Evolutionary conservation across 2,113 vertebrate species (phyloP).

Genomic region (Petroica traversi): DNA sequence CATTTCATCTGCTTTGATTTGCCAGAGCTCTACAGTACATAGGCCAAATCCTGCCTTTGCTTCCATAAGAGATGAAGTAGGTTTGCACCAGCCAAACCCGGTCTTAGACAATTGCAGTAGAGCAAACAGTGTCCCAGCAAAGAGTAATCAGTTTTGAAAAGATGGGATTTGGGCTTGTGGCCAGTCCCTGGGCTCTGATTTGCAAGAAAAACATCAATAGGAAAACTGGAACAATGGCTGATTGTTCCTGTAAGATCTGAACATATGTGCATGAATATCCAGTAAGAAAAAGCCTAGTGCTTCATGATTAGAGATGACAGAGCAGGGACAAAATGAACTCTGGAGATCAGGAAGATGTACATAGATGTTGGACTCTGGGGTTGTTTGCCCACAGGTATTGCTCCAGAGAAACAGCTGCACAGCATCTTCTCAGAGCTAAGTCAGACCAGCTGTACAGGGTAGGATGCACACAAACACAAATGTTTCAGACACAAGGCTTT

Average conservation of each 20-base stretch:
- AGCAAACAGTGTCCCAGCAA: not conserved
- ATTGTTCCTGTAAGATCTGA: conserved; percentile 52
- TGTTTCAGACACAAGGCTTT: conserved; percentile 40
- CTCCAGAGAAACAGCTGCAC: conserved; percentile 75
- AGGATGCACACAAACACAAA: conserved; percentile 61
- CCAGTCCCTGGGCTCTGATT: conserved; percentile 38
- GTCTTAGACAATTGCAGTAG: not conserved
- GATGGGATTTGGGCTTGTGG: conserved; percentile 47
- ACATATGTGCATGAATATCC: conserved; percentile 40
- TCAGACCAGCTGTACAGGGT: conserved; percentile 69
- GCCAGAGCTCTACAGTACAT: not conserved
- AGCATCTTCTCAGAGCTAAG: conserved; percentile 60
- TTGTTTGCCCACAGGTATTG: conserved; percentile 63
- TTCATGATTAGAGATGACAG: conserved; percentile 69
- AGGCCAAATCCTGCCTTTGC: not conserved
- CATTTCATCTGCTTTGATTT: not conserved
- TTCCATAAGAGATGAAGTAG: not conserved
- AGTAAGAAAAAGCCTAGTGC: conserved; percentile 48
- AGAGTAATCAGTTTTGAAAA: conserved; percentile 39
- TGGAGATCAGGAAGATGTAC: conserved; percentile 49
- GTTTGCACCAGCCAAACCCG: conserved; percentile 14
- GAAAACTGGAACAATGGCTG: conserved; percentile 35
- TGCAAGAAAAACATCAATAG: not conserved
- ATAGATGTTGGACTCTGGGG: conserved; percentile 22
- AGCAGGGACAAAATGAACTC: conserved; percentile 53